These are phyloP conservation scores for Cyclargus thomasi DNA, from an alignment of 1,140 invertebrate species.

Conservation along the genomic window DNA sequence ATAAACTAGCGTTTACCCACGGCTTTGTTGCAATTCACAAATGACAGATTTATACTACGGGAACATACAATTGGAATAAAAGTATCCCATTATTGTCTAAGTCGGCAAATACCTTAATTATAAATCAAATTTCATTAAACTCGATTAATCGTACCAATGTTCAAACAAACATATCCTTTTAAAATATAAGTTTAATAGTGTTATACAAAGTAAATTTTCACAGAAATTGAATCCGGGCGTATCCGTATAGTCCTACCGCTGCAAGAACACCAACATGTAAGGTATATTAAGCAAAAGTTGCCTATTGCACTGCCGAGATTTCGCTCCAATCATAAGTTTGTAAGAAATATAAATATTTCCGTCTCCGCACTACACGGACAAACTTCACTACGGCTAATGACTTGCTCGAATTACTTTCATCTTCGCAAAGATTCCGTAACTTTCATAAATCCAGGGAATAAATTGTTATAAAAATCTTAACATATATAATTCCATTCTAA, in stretches of 20 bases:
- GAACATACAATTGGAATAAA: too few species aligned
- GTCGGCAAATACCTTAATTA: too few species aligned
- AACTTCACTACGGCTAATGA: slow-evolving; percentile 4
- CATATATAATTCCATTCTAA: too few species aligned
- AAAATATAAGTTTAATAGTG: too few species aligned
- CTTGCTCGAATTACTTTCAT: slow-evolving; percentile 9
- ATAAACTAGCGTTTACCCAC: too few species aligned
- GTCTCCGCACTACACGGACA: slow-evolving; percentile 5
- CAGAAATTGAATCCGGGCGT: background rate
- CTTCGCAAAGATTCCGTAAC: background rate
- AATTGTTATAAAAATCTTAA: background rate
- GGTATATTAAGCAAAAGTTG: slow-evolving; percentile 53
- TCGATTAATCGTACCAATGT: too few species aligned
- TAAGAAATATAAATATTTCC: slow-evolving; percentile 47
- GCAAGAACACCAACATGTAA: slow-evolving; percentile 25
- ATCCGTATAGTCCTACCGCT: slow-evolving; percentile 22
- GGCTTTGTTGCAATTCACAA: too few species aligned
- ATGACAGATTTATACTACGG: too few species aligned
- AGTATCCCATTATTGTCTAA: too few species aligned
- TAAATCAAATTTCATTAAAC: too few species aligned
- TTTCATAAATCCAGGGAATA: too few species aligned
- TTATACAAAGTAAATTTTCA: background rate
- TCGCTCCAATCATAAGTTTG: slow-evolving; percentile 58
- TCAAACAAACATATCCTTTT: too few species aligned
- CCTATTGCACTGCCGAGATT: slow-evolving; percentile 51